Percentiles rank a stretch among this genome's conserved stretches.
phyloP scores from a whole-genome alignment of 2,888 invertebrate genomes.

The Venusia cambrica region DNA sequence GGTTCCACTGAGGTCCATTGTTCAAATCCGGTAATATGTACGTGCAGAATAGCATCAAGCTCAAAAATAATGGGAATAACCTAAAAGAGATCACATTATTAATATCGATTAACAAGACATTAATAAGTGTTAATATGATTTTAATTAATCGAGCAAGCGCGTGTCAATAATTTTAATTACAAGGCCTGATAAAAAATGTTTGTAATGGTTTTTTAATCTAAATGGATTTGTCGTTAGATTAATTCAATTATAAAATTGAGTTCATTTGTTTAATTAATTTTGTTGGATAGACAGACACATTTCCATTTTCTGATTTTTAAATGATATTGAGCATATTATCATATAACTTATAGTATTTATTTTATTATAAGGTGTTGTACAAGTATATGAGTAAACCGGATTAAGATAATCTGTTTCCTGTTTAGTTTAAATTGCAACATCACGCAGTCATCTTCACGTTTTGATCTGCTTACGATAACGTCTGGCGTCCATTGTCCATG shows the following conservation, averaged over 20 bases:
- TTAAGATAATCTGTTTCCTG: conserved; percentile 9
- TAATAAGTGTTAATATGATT: conserved; percentile 10
- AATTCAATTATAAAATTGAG: too few relatives aligned
- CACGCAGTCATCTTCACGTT: conserved; percentile 4
- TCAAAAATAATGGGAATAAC: conserved; percentile 72
- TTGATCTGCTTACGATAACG: conserved; percentile 6
- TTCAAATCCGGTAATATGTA: conserved; percentile 76
- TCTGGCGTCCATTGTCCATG: conserved; percentile 5
- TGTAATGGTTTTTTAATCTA: too few relatives aligned
- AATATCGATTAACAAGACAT: too few relatives aligned
- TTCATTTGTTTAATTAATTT: too few relatives aligned
- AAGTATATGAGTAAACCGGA: background rate
- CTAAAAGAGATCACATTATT: too few relatives aligned
- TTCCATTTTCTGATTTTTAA: too few relatives aligned
- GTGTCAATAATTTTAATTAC: too few relatives aligned
- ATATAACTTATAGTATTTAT: background rate
- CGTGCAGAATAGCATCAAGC: conserved; percentile 78
- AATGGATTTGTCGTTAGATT: too few relatives aligned
- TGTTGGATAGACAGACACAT: too few relatives aligned
- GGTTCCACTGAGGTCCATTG: conserved; percentile 80
- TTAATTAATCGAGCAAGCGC: conserved; percentile 25
- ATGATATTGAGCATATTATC: too few relatives aligned
- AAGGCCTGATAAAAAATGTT: too few relatives aligned
- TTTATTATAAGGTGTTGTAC: conserved; percentile 2
- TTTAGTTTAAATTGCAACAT: conserved; percentile 3